A percentile compares a stretch with the other conserved stretches of the same genome.
phyloP scores from a whole-genome alignment of 2,888 invertebrate genomes.

The Acrobasis consociella region DNA sequence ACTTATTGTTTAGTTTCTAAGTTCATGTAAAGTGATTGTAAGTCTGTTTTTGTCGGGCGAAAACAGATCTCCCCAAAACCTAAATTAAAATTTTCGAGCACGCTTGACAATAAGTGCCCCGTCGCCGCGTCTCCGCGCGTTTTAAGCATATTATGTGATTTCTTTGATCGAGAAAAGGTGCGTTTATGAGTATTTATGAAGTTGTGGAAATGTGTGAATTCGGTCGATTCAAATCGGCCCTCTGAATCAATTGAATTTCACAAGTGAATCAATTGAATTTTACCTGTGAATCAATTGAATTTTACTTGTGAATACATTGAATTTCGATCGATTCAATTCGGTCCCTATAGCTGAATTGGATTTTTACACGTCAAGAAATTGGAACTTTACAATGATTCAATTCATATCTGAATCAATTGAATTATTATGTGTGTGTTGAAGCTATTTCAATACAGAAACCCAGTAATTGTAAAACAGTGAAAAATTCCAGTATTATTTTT shows the following conservation, averaged over 20 bases:
- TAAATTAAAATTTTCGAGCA: conserved; percentile 6
- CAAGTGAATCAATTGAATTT: too few species aligned
- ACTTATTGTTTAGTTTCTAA: neutral
- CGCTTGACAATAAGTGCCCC: conserved; percentile 32
- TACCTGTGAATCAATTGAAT: neutral
- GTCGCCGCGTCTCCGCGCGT: conserved; percentile 5
- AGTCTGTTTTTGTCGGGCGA: conserved; percentile 30
- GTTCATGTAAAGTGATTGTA: neutral
- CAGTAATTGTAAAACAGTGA: conserved; percentile 20
- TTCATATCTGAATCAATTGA: neutral
- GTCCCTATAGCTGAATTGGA: too few species aligned
- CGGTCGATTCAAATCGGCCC: conserved; percentile 7
- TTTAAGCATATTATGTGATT: conserved; percentile 33
- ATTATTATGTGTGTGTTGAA: neutral
- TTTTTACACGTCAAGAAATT: neutral
- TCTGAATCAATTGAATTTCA: too few species aligned
- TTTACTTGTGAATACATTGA: too few species aligned
- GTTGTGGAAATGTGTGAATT: conserved; percentile 27
- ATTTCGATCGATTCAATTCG: neutral
- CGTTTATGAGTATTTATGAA: conserved; percentile 23
- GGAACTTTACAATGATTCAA: too few species aligned
- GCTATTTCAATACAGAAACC: neutral
- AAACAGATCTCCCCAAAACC: conserved; percentile 18
- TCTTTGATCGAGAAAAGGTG: conserved; percentile 29
- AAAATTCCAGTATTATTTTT: conserved; percentile 12